phyloP scores from a whole-genome alignment of 2,797 vertebrate genomes.

The Coracias cyanogaster region DNA sequence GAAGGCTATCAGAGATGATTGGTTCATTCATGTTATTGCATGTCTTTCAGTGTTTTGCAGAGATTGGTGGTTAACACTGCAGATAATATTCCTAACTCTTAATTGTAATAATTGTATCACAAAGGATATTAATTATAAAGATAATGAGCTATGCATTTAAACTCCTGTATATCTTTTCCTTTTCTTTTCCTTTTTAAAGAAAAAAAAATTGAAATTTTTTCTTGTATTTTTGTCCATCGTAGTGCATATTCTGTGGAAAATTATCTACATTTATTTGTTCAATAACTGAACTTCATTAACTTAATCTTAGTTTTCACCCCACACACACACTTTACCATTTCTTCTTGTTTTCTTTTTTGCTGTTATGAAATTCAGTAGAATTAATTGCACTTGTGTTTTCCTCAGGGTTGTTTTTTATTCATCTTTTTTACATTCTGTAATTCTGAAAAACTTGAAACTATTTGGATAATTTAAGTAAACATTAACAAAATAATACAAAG shows the following conservation, averaged over 20 bases:
- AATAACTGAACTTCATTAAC: neutral
- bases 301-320: neutral
- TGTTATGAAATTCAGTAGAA: neutral
- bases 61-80: neutral
- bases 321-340: neutral
- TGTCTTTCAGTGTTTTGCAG: neutral
- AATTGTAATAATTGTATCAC: neutral
- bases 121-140: neutral
- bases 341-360: neutral
- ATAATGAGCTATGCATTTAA: neutral
- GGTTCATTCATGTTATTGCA: neutral
- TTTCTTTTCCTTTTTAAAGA: neutral
- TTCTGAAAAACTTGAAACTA: neutral
- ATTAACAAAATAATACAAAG: neutral
- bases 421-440: neutral
- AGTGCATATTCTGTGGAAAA: neutral
- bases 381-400: neutral
- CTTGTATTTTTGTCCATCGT: neutral
- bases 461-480: neutral
- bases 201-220: neutral
- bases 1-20: neutral
- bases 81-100: neutral
- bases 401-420: neutral
- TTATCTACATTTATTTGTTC: neutral
- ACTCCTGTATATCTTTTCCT: accelerated